These are phyloP conservation scores for Hucho hucho DNA, from an alignment of 2,113 vertebrate species.

Conservation along the genomic window DNA sequence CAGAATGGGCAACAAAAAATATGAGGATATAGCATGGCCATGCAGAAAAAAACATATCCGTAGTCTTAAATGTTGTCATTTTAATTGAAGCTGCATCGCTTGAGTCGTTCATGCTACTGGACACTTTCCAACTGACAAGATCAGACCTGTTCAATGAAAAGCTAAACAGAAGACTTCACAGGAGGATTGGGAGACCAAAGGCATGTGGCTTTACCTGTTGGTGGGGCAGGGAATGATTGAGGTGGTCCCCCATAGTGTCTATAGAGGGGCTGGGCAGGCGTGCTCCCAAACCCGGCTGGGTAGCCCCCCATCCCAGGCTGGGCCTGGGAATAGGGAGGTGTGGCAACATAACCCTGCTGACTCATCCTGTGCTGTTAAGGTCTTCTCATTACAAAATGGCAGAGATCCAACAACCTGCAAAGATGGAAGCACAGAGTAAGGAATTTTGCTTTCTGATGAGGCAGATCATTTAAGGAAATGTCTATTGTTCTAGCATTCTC, in stretches of 20 bases:
- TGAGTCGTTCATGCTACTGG: too few relatives aligned
- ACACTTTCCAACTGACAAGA: slow-evolving; percentile 6
- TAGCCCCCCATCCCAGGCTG: slow-evolving; percentile 87
- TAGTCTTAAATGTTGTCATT: too few relatives aligned
- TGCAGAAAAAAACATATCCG: too few relatives aligned
- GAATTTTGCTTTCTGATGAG: neutral
- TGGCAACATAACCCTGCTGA: slow-evolving; percentile 91
- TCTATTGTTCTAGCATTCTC: neutral
- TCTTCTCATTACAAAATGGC: slow-evolving; percentile 69
- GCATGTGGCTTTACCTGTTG: slow-evolving; percentile 72
- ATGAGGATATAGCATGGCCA: too few relatives aligned
- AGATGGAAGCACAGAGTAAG: neutral
- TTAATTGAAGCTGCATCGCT: too few relatives aligned
- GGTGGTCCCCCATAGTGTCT: slow-evolving; percentile 81
- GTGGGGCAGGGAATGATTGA: slow-evolving; percentile 67
- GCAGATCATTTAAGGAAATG: neutral
- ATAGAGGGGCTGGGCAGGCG: slow-evolving; percentile 75
- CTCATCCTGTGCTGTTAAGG: slow-evolving; percentile 79
- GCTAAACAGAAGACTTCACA: neutral
- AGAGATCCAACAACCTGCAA: slow-evolving; percentile 1
- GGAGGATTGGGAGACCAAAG: neutral
- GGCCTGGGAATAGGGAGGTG: slow-evolving; percentile 89
- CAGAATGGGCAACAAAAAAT: too few relatives aligned
- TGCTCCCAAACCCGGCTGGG: slow-evolving; percentile 75
- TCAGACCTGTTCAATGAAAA: slow-evolving; percentile 9